Percentiles rank a stretch among this genome's conserved stretches.
These are phyloP conservation scores for Pagrus major DNA, from an alignment of 2,113 vertebrate genomes.

Conservation along the genomic window DNA sequence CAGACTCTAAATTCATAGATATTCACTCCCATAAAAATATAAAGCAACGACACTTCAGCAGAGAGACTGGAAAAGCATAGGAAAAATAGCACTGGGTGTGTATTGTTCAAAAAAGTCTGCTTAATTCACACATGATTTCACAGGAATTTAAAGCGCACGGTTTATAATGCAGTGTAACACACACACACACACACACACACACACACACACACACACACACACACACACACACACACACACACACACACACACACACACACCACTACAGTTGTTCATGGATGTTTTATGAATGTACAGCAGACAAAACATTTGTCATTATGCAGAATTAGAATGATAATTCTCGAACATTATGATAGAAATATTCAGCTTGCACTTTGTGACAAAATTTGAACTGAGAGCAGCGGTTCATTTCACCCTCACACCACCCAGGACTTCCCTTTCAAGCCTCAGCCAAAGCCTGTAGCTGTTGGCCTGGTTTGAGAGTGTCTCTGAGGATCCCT, in stretches of 20 bases:
- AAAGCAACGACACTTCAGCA: background rate
- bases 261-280: background rate
- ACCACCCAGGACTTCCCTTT: slow-evolving; percentile 58
- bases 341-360: slow-evolving; percentile 10
- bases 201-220: background rate
- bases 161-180: background rate
- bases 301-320: background rate
- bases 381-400: slow-evolving; percentile 52
- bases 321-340: background rate
- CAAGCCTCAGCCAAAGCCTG: slow-evolving; percentile 66
- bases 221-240: too few species aligned
- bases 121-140: background rate
- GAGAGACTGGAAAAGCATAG: background rate
- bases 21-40: background rate
- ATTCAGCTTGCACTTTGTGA: slow-evolving; percentile 43
- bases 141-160: background rate
- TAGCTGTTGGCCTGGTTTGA: slow-evolving; percentile 69
- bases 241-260: background rate
- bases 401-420: slow-evolving; percentile 51
- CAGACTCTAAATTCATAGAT: too few species aligned
- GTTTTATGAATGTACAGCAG: background rate
- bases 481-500: slow-evolving; percentile 65
- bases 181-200: background rate
- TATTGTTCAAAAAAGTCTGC: background rate
- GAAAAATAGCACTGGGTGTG: background rate